phyloP scores from a whole-genome alignment of 2,888 invertebrate genomes.

The Tribolium freemani region DNA sequence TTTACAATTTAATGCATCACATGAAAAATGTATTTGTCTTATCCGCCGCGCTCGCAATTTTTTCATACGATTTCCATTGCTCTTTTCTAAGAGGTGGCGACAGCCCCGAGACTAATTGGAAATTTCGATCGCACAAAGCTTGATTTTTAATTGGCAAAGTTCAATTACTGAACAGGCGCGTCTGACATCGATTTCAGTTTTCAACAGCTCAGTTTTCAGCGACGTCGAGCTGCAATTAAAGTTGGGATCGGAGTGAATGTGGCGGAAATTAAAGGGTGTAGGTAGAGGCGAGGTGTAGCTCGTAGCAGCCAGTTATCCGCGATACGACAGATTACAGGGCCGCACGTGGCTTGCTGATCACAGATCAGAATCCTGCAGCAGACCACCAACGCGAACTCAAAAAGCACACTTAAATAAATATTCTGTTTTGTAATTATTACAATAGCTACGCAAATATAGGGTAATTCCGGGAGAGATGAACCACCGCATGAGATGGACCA shows the following conservation, averaged over 20 bases:
- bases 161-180: constrained; percentile 34
- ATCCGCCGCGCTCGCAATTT: background rate
- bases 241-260: constrained; percentile 57
- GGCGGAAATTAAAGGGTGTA: constrained; percentile 64
- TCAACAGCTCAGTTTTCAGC: constrained; percentile 58
- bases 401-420: no score
- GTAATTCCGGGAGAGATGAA: no score
- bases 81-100: background rate
- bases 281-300: constrained; percentile 59
- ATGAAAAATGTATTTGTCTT: constrained; percentile 50
- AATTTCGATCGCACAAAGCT: constrained; percentile 26
- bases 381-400: background rate
- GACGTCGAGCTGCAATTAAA: constrained; percentile 58
- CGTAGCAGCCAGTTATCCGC: constrained; percentile 59
- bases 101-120: constrained; percentile 12
- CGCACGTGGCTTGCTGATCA: constrained; percentile 48
- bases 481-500: no score
- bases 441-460: no score
- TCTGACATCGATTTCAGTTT: constrained; percentile 55
- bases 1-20: constrained; percentile 53
- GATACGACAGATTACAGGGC: constrained; percentile 62
- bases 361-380: constrained; percentile 15
- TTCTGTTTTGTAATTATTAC: no score
- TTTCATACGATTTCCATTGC: background rate
- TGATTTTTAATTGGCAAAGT: constrained; percentile 43